These are phyloP conservation scores for Caloenas nicobarica DNA, from an alignment of 2,113 vertebrate species.

Conservation along the genomic window DNA sequence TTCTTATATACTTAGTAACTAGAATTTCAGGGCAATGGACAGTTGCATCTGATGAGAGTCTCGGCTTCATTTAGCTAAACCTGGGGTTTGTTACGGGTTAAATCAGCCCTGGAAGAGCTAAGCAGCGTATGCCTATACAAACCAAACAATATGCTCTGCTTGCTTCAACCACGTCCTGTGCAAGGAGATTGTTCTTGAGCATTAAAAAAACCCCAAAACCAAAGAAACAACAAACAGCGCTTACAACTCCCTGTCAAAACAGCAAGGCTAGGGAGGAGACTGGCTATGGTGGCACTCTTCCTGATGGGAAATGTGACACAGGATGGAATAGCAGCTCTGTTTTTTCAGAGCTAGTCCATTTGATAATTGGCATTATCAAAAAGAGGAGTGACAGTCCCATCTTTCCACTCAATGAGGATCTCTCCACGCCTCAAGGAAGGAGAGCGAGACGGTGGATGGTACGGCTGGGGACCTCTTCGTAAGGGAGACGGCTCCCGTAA, in stretches of 20 bases:
- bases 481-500: not conserved
- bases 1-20: not conserved
- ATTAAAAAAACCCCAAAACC: not conserved
- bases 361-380: conserved; percentile 71
- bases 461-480: not conserved
- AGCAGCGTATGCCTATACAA: not conserved
- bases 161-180: not conserved
- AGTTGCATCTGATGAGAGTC: not conserved
- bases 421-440: conserved; percentile 78
- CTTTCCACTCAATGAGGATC: conserved; percentile 88
- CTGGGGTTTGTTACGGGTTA: not conserved
- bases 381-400: conserved; percentile 82
- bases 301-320: not conserved
- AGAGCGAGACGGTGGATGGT: conserved; percentile 62
- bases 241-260: not conserved
- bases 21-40: not conserved
- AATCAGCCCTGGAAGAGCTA: not conserved
- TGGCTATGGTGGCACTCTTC: not conserved
- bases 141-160: not conserved
- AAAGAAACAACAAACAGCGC: not conserved
- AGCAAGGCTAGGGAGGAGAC: not conserved
- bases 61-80: not conserved
- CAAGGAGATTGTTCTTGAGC: not conserved
- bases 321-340: not conserved
- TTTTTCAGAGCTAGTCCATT: not conserved